A percentile compares a stretch with the other conserved stretches of the same genome.
phyloP scores from a whole-genome alignment of 1,140 invertebrate species.

The Gryon sp. region DNA sequence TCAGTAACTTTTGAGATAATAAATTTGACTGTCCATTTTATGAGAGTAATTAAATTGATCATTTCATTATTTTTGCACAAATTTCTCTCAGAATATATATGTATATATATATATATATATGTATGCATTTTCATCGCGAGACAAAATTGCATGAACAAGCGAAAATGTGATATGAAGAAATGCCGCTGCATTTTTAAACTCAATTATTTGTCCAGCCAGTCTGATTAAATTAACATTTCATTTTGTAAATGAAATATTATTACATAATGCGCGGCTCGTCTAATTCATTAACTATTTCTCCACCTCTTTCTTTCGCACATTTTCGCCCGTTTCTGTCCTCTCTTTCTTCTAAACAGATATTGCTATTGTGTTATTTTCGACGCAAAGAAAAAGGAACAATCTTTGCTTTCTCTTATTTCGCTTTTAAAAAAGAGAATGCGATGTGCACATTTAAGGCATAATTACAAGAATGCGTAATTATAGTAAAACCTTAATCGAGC shows the following conservation, averaged over 20 bases:
- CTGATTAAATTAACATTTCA: conserved; percentile 27
- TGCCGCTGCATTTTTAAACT: conserved; percentile 32
- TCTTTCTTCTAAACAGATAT: no score
- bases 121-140: conserved; percentile 20
- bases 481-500: conserved; percentile 48
- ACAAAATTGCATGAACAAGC: conserved; percentile 41
- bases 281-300: no score
- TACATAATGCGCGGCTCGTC: neutral
- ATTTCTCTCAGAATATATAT: conserved; percentile 17
- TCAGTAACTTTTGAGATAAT: no score
- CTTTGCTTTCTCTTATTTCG: conserved; percentile 38
- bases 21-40: no score
- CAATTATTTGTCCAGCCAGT: conserved; percentile 26
- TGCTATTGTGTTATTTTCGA: no score
- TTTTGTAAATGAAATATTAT: conserved; percentile 1
- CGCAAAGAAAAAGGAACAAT: conserved; percentile 6
- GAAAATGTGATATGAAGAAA: conserved; percentile 24
- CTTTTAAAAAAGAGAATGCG: conserved; percentile 46
- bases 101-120: no score
- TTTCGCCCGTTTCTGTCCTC: no score
- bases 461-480: conserved; percentile 38
- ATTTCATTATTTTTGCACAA: conserved; percentile 23
- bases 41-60: conserved; percentile 19
- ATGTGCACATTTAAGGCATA: conserved; percentile 11
- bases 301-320: no score